Percentiles rank a stretch among this genome's conserved stretches.
These are phyloP conservation scores for Caenorhabditis sp. DNA, from an alignment of 2,888 invertebrate genomes.

Conservation along the genomic window DNA sequence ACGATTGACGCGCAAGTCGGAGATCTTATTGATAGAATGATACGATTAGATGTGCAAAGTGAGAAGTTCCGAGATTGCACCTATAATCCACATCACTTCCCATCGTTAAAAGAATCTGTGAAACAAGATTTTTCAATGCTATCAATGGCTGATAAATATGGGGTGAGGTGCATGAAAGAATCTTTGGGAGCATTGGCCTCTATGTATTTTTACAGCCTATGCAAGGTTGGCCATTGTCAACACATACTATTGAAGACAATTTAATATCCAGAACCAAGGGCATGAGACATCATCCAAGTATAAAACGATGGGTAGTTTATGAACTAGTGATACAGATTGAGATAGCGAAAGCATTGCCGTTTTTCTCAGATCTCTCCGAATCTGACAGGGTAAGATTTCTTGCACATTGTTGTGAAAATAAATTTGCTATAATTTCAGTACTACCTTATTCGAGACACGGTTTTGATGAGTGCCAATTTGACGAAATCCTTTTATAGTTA, in stretches of 20 bases:
- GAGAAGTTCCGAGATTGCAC: not conserved
- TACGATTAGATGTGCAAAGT: not conserved
- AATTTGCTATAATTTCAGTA: conserved; percentile 13
- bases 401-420: no score
- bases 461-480: conserved; percentile 23
- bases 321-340: conserved; percentile 18
- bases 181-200: no score
- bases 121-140: not conserved
- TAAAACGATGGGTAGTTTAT: conserved; percentile 25
- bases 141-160: not conserved
- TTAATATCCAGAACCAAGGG: no score
- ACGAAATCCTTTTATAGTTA: conserved; percentile 11
- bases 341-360: conserved; percentile 15
- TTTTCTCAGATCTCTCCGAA: conserved; percentile 22
- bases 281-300: not conserved
- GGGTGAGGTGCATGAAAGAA: no score
- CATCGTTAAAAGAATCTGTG: not conserved
- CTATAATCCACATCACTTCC: not conserved
- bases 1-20: not conserved
- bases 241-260: no score
- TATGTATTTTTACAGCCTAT: not conserved
- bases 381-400: conserved; percentile 19
- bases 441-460: conserved; percentile 29
- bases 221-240: no score
- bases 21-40: not conserved